These are phyloP conservation scores for Oncorhynchus gorbuscha DNA, from an alignment of 2,113 vertebrate genomes.

Conservation along the genomic window DNA sequence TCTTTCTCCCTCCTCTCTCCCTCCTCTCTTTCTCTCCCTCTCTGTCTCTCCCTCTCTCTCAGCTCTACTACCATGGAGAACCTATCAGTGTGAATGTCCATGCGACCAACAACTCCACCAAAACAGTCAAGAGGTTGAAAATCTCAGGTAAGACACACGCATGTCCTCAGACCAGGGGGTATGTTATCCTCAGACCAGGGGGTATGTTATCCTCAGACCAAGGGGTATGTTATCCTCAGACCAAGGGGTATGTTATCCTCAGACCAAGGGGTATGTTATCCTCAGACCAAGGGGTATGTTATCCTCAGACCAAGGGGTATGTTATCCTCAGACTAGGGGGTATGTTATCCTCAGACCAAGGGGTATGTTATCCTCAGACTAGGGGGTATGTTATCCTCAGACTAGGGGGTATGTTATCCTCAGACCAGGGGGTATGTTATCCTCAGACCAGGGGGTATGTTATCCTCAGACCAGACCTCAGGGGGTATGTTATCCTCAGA, in stretches of 20 bases:
- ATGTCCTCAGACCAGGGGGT: no score
- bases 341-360: not conserved
- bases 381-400: no score
- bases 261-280: not conserved
- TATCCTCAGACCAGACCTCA: not conserved
- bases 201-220: not conserved
- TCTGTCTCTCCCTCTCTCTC: slow-evolving; percentile 15
- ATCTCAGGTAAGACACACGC: slow-evolving; percentile 76
- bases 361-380: no score
- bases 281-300: no score
- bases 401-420: no score
- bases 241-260: not conserved
- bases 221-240: no score
- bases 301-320: no score
- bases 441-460: not conserved
- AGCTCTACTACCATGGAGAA: slow-evolving; percentile 88
- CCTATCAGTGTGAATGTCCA: slow-evolving; percentile 91
- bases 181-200: no score
- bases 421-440: no score
- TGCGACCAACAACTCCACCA: slow-evolving; percentile 91
- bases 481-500: no score
- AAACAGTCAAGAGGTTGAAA: slow-evolving; percentile 87
- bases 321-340: not conserved
- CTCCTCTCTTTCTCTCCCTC: not conserved
- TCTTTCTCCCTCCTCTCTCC: no score